phyloP scores from a whole-genome alignment of 2,113 vertebrate genomes.

The Murina feae region DNA sequence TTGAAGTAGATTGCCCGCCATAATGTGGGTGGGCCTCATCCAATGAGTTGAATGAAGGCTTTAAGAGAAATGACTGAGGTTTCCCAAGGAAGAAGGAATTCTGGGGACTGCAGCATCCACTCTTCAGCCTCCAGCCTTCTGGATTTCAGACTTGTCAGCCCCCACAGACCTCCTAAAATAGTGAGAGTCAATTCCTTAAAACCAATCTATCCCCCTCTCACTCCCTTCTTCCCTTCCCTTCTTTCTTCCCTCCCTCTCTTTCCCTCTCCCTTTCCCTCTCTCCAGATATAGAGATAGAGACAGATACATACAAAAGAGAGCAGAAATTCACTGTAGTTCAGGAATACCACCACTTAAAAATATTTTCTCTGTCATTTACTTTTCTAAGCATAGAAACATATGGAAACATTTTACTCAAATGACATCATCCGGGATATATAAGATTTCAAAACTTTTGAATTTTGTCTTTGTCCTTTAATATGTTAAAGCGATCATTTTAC shows the following conservation, averaged over 20 bases:
- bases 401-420: constrained; percentile 18
- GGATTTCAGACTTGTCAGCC: neutral
- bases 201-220: neutral
- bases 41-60: neutral
- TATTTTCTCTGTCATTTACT: neutral
- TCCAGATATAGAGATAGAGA: neutral
- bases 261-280: neutral
- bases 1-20: neutral
- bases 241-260: too few species aligned
- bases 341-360: neutral
- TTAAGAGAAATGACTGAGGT: neutral
- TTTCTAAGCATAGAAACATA: constrained; percentile 5
- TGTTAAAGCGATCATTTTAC: constrained; percentile 6
- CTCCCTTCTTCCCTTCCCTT: neutral
- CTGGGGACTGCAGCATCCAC: neutral
- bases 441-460: neutral
- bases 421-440: neutral
- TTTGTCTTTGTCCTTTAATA: neutral
- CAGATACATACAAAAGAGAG: neutral
- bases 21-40: neutral
- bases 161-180: neutral
- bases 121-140: neutral
- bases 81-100: neutral
- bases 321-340: neutral
- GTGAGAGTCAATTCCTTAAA: neutral